A percentile compares a stretch with the other conserved stretches of the same genome.
Conservation (phyloP, 1,140 invertebrate genomes). For the Drosophila elegans region DNA sequence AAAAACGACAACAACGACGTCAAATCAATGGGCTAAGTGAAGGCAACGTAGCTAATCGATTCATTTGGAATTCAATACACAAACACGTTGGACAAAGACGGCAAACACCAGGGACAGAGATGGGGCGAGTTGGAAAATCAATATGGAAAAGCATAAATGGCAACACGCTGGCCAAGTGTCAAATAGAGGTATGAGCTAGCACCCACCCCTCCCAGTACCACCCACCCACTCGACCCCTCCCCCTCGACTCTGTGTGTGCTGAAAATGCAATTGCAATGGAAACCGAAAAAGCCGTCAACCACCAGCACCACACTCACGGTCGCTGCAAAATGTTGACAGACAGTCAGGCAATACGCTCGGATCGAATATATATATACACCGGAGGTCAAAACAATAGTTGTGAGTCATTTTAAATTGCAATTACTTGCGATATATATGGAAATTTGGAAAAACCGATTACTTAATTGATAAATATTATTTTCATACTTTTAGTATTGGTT, state of each 20-base stretch:
- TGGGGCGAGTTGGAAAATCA: conserved; percentile 65
- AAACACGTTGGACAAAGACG: conserved; percentile 54
- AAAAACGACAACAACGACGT: conserved; percentile 43
- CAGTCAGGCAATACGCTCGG: conserved; percentile 16
- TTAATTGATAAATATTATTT: not conserved
- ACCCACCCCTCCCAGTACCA: not conserved
- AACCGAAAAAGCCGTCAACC: conserved; percentile 64
- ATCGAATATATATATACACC: conserved; percentile 20
- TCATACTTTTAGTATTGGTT: too few species aligned
- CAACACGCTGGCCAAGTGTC: conserved; percentile 70
- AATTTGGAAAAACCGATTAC: too few species aligned
- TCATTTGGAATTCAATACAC: conserved; percentile 80
- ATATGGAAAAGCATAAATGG: conserved; percentile 79
- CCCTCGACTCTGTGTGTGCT: conserved; percentile 40
- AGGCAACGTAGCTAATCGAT: conserved; percentile 75
- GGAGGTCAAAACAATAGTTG: not conserved
- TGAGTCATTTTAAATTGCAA: not conserved
- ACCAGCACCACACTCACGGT: conserved; percentile 47
- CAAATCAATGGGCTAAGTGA: conserved; percentile 62
- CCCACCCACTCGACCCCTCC: conserved; percentile 12
- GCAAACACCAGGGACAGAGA: not conserved
- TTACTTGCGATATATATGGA: too few species aligned
- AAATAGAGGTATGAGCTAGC: conserved; percentile 41
- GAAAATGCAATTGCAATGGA: conserved; percentile 58
- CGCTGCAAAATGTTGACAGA: conserved; percentile 69